phyloP scores from a whole-genome alignment of 2,113 vertebrate species.

The Delphinus delphis region DNA sequence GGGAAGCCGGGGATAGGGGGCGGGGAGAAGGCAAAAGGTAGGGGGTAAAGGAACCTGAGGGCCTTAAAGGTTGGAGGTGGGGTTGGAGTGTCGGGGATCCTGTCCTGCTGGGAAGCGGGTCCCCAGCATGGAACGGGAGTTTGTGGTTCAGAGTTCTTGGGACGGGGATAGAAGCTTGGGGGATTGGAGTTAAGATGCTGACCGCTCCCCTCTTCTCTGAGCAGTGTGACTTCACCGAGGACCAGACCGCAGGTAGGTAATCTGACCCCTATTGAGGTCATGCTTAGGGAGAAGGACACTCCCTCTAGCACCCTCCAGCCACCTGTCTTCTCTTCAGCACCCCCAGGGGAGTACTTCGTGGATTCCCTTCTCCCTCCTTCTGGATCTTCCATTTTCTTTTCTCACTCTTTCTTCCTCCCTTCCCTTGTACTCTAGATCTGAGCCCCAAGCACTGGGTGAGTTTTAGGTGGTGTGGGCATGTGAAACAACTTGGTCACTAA shows the following conservation, averaged over 20 bases:
- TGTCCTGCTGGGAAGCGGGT: neutral
- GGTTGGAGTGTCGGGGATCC: neutral
- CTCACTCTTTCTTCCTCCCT: conserved; percentile 82
- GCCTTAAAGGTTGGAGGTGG: neutral
- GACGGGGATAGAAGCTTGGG: conserved; percentile 3
- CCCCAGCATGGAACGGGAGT: neutral
- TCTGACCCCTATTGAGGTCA: neutral
- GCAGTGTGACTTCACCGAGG: conserved; percentile 95
- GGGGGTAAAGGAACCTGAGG: neutral
- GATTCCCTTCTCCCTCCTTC: conserved; percentile 61
- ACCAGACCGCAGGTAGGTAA: conserved; percentile 92
- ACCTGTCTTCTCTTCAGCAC: neutral
- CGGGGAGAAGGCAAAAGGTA: neutral
- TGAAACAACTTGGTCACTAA: neutral
- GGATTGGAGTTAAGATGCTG: neutral
- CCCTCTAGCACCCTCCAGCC: neutral
- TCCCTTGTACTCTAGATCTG: conserved; percentile 88
- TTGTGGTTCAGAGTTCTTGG: neutral
- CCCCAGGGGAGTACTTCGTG: neutral
- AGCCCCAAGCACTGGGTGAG: conserved; percentile 74
- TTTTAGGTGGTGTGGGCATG: conserved; percentile 64
- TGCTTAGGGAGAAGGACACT: neutral
- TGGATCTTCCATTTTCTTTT: conserved; percentile 58
- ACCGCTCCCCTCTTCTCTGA: conserved; percentile 76
- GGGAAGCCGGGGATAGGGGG: neutral